These are phyloP conservation scores for Zhengitettix transpicula DNA, from an alignment of 2,888 invertebrate genomes.

Conservation along the genomic window DNA sequence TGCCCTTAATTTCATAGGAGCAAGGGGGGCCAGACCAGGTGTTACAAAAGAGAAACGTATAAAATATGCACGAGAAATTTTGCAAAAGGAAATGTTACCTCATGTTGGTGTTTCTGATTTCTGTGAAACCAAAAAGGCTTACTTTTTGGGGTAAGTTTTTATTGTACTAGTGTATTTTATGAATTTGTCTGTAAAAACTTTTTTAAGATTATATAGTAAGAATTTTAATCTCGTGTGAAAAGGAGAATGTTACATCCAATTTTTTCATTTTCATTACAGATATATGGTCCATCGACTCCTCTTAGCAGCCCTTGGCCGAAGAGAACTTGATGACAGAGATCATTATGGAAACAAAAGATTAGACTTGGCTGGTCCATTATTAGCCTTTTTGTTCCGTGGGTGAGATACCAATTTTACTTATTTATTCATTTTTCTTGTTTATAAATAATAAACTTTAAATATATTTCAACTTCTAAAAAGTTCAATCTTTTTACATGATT, in stretches of 20 bases:
- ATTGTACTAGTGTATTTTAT: background rate
- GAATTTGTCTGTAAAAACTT: too few relatives aligned
- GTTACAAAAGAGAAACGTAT: conserved; percentile 98
- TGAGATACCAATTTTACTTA: conserved; percentile 17
- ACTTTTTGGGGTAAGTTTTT: conserved; percentile 59
- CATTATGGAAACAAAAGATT: conserved; percentile 98
- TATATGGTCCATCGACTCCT: conserved; percentile 98
- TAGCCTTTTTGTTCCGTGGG: conserved; percentile 94
- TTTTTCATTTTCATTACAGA: conserved; percentile 20
- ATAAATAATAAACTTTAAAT: background rate
- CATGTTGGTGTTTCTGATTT: conserved; percentile 99
- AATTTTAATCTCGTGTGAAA: background rate
- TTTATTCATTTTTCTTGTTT: background rate
- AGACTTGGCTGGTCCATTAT: conserved; percentile 90
- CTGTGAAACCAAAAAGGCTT: conserved; percentile 99
- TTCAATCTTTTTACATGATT: too few relatives aligned
- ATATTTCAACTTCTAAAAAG: background rate
- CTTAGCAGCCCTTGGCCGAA: conserved; percentile 82
- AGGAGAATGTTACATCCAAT: background rate
- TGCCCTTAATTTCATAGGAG: conserved; percentile 95
- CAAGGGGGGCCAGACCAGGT: conserved; percentile 92
- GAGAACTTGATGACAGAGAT: conserved; percentile 98
- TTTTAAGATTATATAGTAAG: too few relatives aligned
- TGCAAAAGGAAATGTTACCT: conserved; percentile 99
- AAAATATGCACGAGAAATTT: conserved; percentile 96